Base-by-base conservation (phyloP, 1,140 invertebrate genomes). In the Chymomyza costata region DNA sequence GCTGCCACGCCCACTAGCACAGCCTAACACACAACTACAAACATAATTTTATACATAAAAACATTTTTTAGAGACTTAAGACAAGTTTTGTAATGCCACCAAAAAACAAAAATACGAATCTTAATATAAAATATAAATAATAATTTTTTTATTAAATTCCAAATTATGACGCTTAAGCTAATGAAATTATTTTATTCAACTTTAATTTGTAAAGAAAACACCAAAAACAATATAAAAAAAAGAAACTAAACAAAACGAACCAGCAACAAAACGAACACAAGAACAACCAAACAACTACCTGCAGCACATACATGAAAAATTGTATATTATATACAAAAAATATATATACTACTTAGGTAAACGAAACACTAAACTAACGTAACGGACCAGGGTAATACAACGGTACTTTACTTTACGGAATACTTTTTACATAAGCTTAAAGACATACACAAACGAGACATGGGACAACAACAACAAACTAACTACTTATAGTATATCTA, bases 211-310 rank as follows among this genome's bases (percentile, higher is more conserved):
- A n/a, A 21, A 11, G 16, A 10, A 39, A 32, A 10, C 15, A 37
- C 47, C 34, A 45, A 46, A 16, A 32, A 8, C 17, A 55, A 60
- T 48, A 38, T 48, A 11, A 40, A 28, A n/a, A n/a, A n/a, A n/a
- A n/a, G n/a, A n/a, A n/a, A n/a, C n/a, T n/a, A n/a, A n/a, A 57
- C 35, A 17, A 47, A 48, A 38, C 16, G 38, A 59, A 54, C 37
- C 34, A 47, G 40, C 32, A 48, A 64, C 34, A 76, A 47, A 48
- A 38, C 16, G 38, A 59, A 54, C 37, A 32, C 32, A 48, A 64
- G 31, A 76, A 74, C 69, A 76, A 73, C 69, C 69, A 56, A 76
- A 35, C 52, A 70, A 76, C 70, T 76, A 76, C 70, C 70, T 76
- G 64, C 69, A 74, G 59, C 58, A 58, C 45, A 65, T 55, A 51